Base-by-base conservation (phyloP, 2,797 vertebrate genomes). In the Lerista edwardsae region DNA sequence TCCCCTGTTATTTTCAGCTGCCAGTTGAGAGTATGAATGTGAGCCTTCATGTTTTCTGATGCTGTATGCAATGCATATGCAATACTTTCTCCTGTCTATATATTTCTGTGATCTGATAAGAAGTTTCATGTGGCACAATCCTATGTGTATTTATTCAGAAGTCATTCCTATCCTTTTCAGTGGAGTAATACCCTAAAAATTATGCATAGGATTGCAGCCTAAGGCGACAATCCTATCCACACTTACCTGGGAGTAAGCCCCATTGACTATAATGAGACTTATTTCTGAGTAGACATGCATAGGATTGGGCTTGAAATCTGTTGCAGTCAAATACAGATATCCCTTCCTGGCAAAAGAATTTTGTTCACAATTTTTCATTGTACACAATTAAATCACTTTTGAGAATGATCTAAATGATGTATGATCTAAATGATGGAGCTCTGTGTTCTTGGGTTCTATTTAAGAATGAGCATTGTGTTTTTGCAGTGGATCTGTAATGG, bases 71-170 rank as follows among this genome's bases (percentile, higher is more conserved):
- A 74, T 8, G 6, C 27, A 73, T n/a, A 34, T 21, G 75, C 71
- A 65, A 0, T 81, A 41, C 86, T 74, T 73, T 82, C 44, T 67
- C 1, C 0, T 83, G 61, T 11, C 12, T 47, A 6, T 5, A 12
- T 9, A 1, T 17, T 76, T 59, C 19, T 78, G 75, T 76, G 62
- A 80, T 81, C 78, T 77, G 29, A 87, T 72, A 73, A 59, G 77
- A 88, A 93, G 89, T 88, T 92, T 55, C 51, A 55, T 55, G 51
- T 55, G 51, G 51, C 51, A 55, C 14, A 55, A 55, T 55, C 51
- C 51, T 55, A 55, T 55, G 51, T 55, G 51, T 4, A 2, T 55
- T 55, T 55, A 55, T 4, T 10, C 15, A 55, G 51, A 55, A 55
- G 51, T 55, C 15, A 55, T 55, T 55, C 51, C 15, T 15, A 17